Base-by-base conservation (phyloP, 2,888 invertebrate species). In the Eupithecia vulgata region DNA sequence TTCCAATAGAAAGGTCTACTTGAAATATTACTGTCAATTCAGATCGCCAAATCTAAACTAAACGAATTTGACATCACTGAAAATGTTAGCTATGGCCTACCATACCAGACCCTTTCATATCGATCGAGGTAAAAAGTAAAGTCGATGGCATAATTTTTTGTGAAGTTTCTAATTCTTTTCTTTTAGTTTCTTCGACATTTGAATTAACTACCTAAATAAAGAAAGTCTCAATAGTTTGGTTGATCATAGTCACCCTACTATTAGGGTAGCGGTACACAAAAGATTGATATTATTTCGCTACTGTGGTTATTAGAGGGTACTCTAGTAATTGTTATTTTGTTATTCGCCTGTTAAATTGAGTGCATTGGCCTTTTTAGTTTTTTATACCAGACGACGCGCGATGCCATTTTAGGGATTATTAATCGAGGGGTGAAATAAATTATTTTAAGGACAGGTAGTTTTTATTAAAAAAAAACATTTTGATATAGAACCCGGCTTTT, bases 291-390 rank as follows among this genome's bases (percentile, higher is more conserved):
- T 75, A 71, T 74, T 76, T 74, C 67, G 74, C 68, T 73, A 72
- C 70, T 59, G 68, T 37, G 76, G 74, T 75, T 42, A 71, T n/a
- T 77, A 80, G 75, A 82, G 86, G 86, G 87, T 76, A 76, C 75
- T 67, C 75, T 17, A 70, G 82, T 89, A 88, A 88, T 90, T 86
- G 88, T 87, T 85, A 82, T 84, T 82, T 83, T 84, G 72, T 82
- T 84, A 76, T 82, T 81, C 79, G 83, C 81, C 74, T 79, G 77
- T 76, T 83, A 77, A 74, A 72, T 83, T 66, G 77, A 82, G 83
- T 75, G 79, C 81, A 79, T 73, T 84, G 80, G 79, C 81, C 87
- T 83, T 87, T 87, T 87, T 21, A 67, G 40, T 72, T 75, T 71
- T 67, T 67, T 66, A 12, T 61, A 35, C 52, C 61, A 80, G 79